These are phyloP conservation scores for Periparus ater DNA, from an alignment of 2,797 vertebrate genomes.

Conservation along the genomic window DNA sequence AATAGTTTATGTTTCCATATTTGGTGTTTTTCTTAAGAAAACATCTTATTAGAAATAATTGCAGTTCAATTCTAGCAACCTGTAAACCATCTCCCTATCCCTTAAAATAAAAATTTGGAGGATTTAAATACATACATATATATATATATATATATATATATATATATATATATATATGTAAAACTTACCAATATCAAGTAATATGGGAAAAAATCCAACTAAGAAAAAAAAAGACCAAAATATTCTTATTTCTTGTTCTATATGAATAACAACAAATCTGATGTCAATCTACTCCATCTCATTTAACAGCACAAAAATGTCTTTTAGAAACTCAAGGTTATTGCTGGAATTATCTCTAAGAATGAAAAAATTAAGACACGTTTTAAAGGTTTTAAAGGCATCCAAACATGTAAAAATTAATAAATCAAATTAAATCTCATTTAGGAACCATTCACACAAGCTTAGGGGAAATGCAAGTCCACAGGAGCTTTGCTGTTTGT, in stretches of 20 bases:
- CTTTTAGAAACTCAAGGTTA: not conserved
- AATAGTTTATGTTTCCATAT: fast-evolving
- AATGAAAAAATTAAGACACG: not conserved
- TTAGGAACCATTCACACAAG: not conserved
- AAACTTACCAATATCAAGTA: not conserved
- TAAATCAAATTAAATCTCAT: not conserved
- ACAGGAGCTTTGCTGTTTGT: not conserved
- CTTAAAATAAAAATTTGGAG: not conserved
- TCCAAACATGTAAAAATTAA: not conserved
- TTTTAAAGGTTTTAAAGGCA: not conserved
- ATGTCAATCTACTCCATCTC: not conserved
- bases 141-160: not conserved
- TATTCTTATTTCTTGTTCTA: not conserved
- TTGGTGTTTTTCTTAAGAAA: not conserved
- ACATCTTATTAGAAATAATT: not conserved
- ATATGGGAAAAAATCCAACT: not conserved
- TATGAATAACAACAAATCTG: not conserved
- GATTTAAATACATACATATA: not conserved
- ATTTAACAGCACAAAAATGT: not conserved
- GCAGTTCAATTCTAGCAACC: not conserved
- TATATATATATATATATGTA: not conserved
- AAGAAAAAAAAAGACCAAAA: not conserved
- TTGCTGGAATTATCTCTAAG: not conserved
- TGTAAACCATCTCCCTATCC: not conserved
- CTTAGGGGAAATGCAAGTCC: not conserved